These are phyloP conservation scores for Calephelis perditalis DNA, from an alignment of 2,888 invertebrate genomes.

Conservation along the genomic window DNA sequence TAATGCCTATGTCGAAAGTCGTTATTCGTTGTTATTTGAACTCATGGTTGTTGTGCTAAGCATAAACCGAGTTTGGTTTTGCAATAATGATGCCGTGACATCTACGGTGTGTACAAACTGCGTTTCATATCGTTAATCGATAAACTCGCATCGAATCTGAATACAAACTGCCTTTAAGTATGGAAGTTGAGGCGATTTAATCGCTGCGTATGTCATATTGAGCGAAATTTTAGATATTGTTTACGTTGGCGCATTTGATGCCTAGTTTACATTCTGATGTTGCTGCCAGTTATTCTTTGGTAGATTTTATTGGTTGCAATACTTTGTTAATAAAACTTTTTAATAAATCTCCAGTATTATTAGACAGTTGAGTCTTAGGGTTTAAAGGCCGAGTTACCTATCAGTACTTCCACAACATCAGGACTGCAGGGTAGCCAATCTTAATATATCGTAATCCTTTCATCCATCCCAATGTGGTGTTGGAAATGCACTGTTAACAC, in stretches of 20 bases:
- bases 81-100: slow-evolving; percentile 63
- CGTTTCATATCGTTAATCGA: slow-evolving; percentile 60
- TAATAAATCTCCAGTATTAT: no score
- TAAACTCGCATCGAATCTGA: slow-evolving; percentile 44
- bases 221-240: slow-evolving; percentile 22
- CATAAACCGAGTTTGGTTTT: slow-evolving; percentile 47
- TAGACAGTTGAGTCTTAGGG: no score
- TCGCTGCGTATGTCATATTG: slow-evolving; percentile 26
- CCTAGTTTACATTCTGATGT: slow-evolving; percentile 9
- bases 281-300: not conserved
- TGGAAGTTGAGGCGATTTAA: slow-evolving; percentile 33
- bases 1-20: slow-evolving; percentile 30
- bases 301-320: not conserved
- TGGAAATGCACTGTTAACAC: no score
- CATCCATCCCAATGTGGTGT: no score
- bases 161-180: slow-evolving; percentile 51
- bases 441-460: no score
- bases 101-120: slow-evolving; percentile 49
- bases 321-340: no score
- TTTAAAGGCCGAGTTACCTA: no score
- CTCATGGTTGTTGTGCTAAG: slow-evolving; percentile 39
- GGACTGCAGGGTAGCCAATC: no score
- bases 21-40: slow-evolving; percentile 24
- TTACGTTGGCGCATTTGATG: slow-evolving; percentile 3
- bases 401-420: no score